Base-by-base conservation (phyloP, 1,140 invertebrate species). In the Sarcophaga peregrina region DNA sequence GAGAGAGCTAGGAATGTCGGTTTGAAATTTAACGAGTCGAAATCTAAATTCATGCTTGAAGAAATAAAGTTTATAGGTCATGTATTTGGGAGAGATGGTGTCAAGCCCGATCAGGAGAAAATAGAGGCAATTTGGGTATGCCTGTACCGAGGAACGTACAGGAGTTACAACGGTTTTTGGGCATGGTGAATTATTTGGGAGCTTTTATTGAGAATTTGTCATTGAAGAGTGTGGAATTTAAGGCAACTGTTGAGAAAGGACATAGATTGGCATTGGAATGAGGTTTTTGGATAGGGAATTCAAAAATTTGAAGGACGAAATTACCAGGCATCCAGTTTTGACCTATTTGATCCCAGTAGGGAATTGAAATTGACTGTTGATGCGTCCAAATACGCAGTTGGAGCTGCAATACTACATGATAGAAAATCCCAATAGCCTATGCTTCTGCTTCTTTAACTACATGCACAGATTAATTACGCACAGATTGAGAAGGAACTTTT, bases 21-120 rank as follows among this genome's bases (percentile, higher is more conserved):
- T 37, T n/a, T 75, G 5, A 82, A 82, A 76, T 82, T 80, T 47
- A 83, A 68, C 46, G 72, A 62, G 37, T 45, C 25, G 45, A 83
- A 83, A 76, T 74, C 80, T 47, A 73, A 83, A 62, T 45, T 78
- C 86, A 75, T 86, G 86, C 10, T 84, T 75, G 74, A 82, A 73
- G 58, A 90, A 87, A 84, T 91, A 37, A 88, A 84, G 80, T 90
- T 86, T 82, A 82, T 89, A 13, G n/a, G n/a, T n/a, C n/a, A n/a
- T n/a, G n/a, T n/a, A n/a, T n/a, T n/a, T n/a, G n/a, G n/a, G n/a
- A n/a, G 13, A 52, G 5, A 52, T 52, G 50, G 50, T 52, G 50
- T 52, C 13, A 52, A 52, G 50, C 50, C 50, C 5, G 50, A 52
- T 52, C 1, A 52, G 50, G 50, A 52, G 50, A 52, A 52, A 52